These are phyloP conservation scores for Hipposideros larvatus DNA, from an alignment of 2,797 vertebrate genomes.

Conservation along the genomic window DNA sequence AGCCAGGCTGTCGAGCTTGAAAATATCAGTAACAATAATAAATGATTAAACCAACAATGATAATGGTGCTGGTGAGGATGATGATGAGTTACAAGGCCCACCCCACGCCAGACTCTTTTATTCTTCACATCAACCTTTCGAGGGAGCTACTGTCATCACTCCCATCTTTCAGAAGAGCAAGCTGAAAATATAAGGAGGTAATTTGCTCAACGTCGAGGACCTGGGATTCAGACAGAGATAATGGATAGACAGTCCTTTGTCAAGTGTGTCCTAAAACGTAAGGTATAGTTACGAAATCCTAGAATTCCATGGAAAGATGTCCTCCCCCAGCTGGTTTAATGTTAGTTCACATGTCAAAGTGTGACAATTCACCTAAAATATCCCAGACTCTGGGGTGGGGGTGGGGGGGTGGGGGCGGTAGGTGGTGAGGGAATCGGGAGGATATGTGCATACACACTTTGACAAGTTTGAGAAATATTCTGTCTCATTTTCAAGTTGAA, in stretches of 20 bases:
- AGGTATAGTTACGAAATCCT: constrained; percentile 1
- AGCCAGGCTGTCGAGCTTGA: background rate
- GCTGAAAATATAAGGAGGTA: background rate
- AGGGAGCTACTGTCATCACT: background rate
- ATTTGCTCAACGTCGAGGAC: background rate
- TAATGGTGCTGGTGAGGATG: rapidly evolving
- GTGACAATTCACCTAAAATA: background rate
- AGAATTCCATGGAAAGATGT: background rate
- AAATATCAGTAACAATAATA: background rate
- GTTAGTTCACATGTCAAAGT: background rate
- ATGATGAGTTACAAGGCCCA: rapidly evolving
- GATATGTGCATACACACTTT: background rate
- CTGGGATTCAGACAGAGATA: background rate
- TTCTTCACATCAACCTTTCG: background rate
- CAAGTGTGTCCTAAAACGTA: background rate
- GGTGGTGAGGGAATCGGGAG: background rate
- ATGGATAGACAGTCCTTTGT: background rate
- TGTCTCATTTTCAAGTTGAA: constrained; percentile 47
- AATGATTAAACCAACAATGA: background rate
- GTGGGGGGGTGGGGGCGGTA: too few species aligned
- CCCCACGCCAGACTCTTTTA: background rate
- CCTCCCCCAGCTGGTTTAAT: background rate
- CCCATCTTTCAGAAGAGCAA: background rate
- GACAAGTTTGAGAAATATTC: constrained; percentile 15
- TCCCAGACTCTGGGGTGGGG: background rate